phyloP scores from a whole-genome alignment of 2,113 vertebrate species.

The Uria aalge region DNA sequence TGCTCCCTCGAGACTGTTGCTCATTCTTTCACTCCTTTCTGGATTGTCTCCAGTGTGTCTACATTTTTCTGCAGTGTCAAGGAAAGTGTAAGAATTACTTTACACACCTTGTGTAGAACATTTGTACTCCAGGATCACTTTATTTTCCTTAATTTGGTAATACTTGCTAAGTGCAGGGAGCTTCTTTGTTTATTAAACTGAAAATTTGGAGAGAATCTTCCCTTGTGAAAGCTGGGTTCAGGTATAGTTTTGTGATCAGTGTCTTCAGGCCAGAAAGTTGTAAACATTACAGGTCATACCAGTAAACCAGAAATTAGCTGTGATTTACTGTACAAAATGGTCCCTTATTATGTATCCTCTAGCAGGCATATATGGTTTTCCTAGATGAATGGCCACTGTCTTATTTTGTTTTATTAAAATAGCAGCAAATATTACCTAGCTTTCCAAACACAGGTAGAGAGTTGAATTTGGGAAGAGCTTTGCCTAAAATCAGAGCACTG shows the following conservation, averaged over 20 bases:
- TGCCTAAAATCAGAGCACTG: not conserved
- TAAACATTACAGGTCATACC: not conserved
- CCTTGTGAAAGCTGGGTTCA: not conserved
- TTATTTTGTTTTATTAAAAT: not conserved
- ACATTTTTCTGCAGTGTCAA: not conserved
- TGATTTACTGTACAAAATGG: not conserved
- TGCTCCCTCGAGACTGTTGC: not conserved
- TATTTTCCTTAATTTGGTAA: not conserved
- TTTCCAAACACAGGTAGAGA: not conserved
- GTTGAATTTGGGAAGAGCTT: not conserved
- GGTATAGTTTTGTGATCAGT: not conserved
- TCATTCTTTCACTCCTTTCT: not conserved
- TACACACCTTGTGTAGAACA: not conserved
- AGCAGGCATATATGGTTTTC: not conserved
- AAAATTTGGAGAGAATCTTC: not conserved
- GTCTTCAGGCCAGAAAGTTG: not conserved
- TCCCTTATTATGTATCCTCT: not conserved
- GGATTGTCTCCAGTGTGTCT: not conserved
- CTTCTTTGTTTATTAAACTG: not conserved
- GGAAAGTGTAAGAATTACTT: not conserved
- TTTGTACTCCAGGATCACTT: not conserved
- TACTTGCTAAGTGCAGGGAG: not conserved
- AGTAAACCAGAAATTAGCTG: not conserved
- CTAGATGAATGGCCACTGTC: not conserved
- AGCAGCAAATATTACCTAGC: not conserved